Conservation (phyloP, 2,113 vertebrate species). For the Poecilia latipinna region DNA sequence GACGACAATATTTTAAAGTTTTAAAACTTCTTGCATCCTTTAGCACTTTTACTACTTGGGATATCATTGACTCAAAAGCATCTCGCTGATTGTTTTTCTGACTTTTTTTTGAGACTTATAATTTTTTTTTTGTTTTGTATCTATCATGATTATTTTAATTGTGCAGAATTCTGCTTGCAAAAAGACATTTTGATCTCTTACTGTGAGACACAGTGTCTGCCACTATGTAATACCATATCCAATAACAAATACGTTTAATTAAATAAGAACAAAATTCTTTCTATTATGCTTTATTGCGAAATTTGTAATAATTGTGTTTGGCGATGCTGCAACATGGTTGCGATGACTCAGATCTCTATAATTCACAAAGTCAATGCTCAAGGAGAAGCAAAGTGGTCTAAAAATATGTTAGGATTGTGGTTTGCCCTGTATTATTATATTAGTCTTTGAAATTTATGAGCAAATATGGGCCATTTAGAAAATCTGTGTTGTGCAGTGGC, state of each 20-base stretch:
- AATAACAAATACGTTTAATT: conserved; percentile 7
- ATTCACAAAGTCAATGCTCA: conserved; percentile 59
- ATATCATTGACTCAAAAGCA: conserved; percentile 28
- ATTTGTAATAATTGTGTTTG: conserved; percentile 44
- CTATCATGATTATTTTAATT: background rate
- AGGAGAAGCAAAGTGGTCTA: conserved; percentile 47
- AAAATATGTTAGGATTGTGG: conserved; percentile 66
- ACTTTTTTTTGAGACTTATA: conserved; percentile 3
- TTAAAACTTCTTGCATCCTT: conserved; percentile 70
- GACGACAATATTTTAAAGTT: conserved; percentile 68
- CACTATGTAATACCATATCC: background rate
- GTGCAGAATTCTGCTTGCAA: background rate
- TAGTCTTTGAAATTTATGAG: conserved; percentile 44
- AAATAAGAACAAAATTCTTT: conserved; percentile 6
- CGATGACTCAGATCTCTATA: conserved; percentile 65
- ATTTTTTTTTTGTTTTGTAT: background rate
- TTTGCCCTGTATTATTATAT: conserved; percentile 55
- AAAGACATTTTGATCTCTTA: background rate
- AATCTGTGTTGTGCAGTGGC: conserved; percentile 22
- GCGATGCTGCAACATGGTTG: conserved; percentile 32
- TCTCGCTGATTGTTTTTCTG: conserved; percentile 11
- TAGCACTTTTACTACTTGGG: conserved; percentile 70
- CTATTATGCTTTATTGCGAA: conserved; percentile 24
- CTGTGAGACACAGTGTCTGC: background rate
- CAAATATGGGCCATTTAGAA: conserved; percentile 46